Evolutionary conservation across 2,797 vertebrate genomes (phyloP).

Genomic region (Cyclopterus lumpus): DNA sequence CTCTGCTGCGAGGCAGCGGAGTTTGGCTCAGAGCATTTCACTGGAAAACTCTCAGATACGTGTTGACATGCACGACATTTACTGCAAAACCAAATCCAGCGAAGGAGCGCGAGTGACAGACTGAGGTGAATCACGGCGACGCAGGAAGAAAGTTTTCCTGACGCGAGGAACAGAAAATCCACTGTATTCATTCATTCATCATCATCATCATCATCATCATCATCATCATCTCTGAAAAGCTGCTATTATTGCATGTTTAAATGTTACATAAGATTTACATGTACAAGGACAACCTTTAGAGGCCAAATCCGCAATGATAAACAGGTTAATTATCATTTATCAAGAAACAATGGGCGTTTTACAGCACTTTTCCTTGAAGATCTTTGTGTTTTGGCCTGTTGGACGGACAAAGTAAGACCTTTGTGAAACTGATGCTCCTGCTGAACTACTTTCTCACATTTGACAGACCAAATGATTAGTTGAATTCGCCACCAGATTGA

Average conservation of each 20-base stretch:
- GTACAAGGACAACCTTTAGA: neutral
- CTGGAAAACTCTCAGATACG: conserved; percentile 57
- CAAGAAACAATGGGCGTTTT: neutral
- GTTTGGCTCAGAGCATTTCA: conserved; percentile 41
- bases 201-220: no score
- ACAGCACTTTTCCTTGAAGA: neutral
- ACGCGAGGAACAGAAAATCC: conserved; percentile 14
- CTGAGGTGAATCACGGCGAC: conserved; percentile 11
- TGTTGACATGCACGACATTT: conserved; percentile 23
- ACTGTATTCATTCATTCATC: no score
- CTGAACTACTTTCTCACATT: neutral
- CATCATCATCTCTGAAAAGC: neutral
- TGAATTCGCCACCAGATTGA: neutral
- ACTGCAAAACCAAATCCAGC: conserved; percentile 18
- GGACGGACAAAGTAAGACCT: neutral
- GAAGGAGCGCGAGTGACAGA: conserved; percentile 8
- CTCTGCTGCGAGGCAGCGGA: conserved; percentile 40
- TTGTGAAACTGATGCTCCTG: neutral
- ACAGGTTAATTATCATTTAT: neutral
- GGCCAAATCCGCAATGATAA: neutral
- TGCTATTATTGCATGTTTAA: neutral
- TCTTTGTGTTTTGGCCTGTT: neutral
- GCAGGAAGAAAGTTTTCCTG: conserved; percentile 17
- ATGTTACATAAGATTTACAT: neutral
- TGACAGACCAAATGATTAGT: neutral